A percentile compares a stretch with the other conserved stretches of the same genome.
Evolutionary conservation across 2,113 vertebrate genomes (phyloP).

Genomic region (Camelus dromedarius): DNA sequence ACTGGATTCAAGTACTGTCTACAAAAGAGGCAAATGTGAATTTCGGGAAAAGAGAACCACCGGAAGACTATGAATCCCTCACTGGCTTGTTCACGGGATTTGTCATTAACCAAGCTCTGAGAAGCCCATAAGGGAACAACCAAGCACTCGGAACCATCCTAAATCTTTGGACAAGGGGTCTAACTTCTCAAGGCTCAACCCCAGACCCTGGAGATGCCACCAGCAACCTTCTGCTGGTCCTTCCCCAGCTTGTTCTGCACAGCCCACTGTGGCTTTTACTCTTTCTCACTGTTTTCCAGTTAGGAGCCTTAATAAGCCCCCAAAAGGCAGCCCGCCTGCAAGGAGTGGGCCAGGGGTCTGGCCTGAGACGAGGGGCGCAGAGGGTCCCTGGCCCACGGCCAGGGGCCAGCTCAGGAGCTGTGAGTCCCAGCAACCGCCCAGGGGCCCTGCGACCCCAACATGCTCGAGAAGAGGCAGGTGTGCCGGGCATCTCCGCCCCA

Average conservation of each 20-base stretch:
- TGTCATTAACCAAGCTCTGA: neutral
- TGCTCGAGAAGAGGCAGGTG: neutral
- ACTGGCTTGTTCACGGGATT: neutral
- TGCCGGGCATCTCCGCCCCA: rapidly evolving
- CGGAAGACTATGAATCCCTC: neutral
- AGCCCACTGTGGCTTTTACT: neutral
- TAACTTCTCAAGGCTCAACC: neutral
- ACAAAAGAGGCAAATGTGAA: neutral
- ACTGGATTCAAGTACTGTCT: neutral
- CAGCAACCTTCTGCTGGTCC: neutral
- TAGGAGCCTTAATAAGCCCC: rapidly evolving
- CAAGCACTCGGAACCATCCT: too few relatives aligned
- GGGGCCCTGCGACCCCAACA: neutral
- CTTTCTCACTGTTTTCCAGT: neutral
- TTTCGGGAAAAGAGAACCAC: neutral
- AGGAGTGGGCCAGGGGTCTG: neutral
- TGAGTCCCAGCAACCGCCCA: rapidly evolving
- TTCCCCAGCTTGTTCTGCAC: neutral
- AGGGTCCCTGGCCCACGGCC: rapidly evolving
- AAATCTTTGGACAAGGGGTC: too few relatives aligned
- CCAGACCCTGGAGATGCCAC: neutral
- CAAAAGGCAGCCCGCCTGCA: rapidly evolving
- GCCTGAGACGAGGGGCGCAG: neutral
- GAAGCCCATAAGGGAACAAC: neutral
- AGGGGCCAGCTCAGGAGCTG: too few relatives aligned